phyloP scores from a whole-genome alignment of 2,888 invertebrate species.

The Timema podura region DNA sequence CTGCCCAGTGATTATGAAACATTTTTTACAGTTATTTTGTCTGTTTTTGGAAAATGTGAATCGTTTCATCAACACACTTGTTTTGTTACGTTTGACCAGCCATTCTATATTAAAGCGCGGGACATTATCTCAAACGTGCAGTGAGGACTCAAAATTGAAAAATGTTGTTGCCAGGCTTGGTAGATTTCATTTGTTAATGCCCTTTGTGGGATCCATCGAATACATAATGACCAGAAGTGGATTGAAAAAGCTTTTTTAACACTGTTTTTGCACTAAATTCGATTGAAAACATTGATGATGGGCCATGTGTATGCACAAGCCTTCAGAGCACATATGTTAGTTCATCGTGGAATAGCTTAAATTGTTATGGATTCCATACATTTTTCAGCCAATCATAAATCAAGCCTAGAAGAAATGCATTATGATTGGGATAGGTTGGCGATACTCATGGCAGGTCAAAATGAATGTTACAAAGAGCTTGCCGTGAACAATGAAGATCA shows the following conservation, averaged over 20 bases:
- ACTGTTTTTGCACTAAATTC: too few relatives aligned
- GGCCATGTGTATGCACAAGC: conserved; percentile 17
- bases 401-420: not conserved
- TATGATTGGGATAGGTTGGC: not conserved
- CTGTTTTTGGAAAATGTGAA: conserved; percentile 33
- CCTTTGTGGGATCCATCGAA: too few relatives aligned
- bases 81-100: too few relatives aligned
- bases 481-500: conserved; percentile 1
- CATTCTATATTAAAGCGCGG: too few relatives aligned
- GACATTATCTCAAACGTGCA: too few relatives aligned
- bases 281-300: conserved; percentile 14
- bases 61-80: conserved; percentile 31
- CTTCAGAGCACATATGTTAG: conserved; percentile 4
- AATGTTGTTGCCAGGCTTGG: too few relatives aligned
- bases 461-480: not conserved
- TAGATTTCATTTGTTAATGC: too few relatives aligned
- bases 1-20: conserved; percentile 32
- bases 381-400: not conserved
- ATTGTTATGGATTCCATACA: not conserved
- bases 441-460: not conserved
- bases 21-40: conserved; percentile 30
- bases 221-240: too few relatives aligned
- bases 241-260: too few relatives aligned
- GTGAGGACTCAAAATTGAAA: too few relatives aligned
- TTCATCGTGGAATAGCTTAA: not conserved